These are phyloP conservation scores for Actinia equina DNA, from an alignment of 64 coral and sea anemone species.

Conservation along the genomic window DNA sequence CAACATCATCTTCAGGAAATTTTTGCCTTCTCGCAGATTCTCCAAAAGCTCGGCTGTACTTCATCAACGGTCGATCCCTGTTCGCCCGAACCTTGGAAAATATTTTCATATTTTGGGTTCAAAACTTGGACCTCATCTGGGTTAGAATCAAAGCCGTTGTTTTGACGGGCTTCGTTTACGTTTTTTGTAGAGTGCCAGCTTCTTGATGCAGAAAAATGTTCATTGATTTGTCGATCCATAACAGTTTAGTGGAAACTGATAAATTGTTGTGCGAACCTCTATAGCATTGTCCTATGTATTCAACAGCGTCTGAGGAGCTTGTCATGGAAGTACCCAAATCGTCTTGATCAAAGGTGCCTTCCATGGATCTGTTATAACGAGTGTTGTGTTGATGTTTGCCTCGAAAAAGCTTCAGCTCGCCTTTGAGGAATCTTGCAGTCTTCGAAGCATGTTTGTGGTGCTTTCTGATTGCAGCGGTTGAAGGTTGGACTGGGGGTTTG, in stretches of 20 bases:
- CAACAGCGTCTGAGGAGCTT: neutral
- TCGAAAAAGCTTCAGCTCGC: constrained; percentile 14
- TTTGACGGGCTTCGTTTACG: neutral
- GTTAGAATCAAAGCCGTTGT: neutral
- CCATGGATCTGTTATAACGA: neutral
- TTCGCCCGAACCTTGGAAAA: neutral
- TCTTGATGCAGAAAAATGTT: neutral
- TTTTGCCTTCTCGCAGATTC: neutral
- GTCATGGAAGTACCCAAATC: neutral
- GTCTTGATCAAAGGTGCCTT: neutral
- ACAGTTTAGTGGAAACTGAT: neutral
- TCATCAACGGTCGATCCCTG: neutral
- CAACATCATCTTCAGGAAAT: neutral
- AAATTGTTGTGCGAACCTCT: neutral
- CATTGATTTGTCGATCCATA: neutral
- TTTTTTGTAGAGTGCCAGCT: neutral
- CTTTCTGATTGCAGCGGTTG: neutral
- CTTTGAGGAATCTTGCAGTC: constrained; percentile 16
- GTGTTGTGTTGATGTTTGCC: neutral
- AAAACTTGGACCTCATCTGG: neutral
- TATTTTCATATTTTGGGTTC: neutral
- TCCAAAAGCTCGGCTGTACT: constrained; percentile 50
- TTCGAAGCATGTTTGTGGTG: constrained; percentile 4
- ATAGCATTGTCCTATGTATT: neutral
- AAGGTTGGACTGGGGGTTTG: neutral